phyloP scores from a whole-genome alignment of 2,113 vertebrate species.

The Cariama cristata region DNA sequence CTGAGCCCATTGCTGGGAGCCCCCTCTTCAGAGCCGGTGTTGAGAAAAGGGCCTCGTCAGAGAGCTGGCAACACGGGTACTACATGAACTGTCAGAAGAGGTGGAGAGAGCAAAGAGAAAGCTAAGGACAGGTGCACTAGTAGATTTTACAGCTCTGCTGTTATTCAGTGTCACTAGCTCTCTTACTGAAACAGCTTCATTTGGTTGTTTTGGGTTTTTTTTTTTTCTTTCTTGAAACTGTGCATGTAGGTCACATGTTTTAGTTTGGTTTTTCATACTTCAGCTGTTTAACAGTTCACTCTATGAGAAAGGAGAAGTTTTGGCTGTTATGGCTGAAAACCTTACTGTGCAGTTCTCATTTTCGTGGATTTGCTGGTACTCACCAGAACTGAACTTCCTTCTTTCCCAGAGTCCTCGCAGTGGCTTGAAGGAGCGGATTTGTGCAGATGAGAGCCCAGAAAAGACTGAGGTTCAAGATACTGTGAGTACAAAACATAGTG shows the following conservation, averaged over 20 bases:
- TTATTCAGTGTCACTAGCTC: neutral
- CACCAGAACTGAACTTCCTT: neutral
- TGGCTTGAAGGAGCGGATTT: constrained; percentile 75
- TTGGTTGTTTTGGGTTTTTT: neutral
- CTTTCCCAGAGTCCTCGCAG: constrained; percentile 77
- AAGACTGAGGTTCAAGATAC: constrained; percentile 77
- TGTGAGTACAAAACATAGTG: constrained; percentile 68
- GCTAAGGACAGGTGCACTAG: neutral
- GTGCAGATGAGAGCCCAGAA: constrained; percentile 78
- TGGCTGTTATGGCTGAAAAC: neutral
- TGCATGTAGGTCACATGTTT: neutral
- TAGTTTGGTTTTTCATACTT: neutral
- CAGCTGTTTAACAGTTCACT: neutral
- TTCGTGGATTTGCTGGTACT: neutral
- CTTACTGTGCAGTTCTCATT: neutral
- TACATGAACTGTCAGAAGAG: neutral
- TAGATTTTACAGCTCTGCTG: neutral
- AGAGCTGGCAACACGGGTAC: neutral
- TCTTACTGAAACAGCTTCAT: neutral
- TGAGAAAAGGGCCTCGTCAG: neutral
- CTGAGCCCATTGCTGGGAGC: neutral
- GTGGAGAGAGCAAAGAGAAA: neutral
- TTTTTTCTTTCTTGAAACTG: neutral
- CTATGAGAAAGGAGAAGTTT: constrained; percentile 17
- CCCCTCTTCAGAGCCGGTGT: neutral